phyloP scores from a whole-genome alignment of 2,797 vertebrate genomes.

The Phrynocephalus guinanensis region DNA sequence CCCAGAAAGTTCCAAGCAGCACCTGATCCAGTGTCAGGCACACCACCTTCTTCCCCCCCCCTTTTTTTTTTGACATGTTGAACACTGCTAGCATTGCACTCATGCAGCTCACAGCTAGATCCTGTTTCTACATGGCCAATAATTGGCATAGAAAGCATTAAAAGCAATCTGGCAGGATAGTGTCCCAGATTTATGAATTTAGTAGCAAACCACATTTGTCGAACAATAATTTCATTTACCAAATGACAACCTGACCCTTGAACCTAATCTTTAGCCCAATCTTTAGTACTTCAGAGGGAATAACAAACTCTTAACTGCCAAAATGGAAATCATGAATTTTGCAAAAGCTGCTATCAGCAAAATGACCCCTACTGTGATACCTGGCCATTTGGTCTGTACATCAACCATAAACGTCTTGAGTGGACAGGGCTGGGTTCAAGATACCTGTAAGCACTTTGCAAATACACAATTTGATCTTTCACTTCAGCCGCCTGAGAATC shows the following conservation, averaged over 20 bases:
- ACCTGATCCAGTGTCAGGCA: neutral
- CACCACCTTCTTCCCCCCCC: too few species aligned
- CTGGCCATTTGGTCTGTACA: neutral
- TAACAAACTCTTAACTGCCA: too few species aligned
- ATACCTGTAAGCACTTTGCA: neutral
- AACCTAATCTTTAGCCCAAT: too few species aligned
- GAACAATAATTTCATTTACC: too few species aligned
- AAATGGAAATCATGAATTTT: too few species aligned
- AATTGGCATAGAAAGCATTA: neutral
- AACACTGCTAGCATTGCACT: neutral
- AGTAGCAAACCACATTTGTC: too few species aligned
- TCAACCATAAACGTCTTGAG: neutral
- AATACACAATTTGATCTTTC: neutral
- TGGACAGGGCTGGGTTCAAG: neutral
- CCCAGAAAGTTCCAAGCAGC: neutral
- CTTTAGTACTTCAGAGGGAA: too few species aligned
- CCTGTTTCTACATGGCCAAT: neutral
- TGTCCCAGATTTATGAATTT: too few species aligned
- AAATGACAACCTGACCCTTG: too few species aligned
- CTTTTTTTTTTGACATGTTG: neutral
- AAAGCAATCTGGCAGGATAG: neutral
- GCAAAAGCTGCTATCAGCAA: too few species aligned
- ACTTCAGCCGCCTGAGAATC: neutral
- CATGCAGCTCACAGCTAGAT: neutral
- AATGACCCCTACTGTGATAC: too few species aligned